Evolutionary conservation across 2,888 invertebrate species (phyloP), one percentile per base, ranked within the genome.

Genomic region (Plebejus anna): DNA sequence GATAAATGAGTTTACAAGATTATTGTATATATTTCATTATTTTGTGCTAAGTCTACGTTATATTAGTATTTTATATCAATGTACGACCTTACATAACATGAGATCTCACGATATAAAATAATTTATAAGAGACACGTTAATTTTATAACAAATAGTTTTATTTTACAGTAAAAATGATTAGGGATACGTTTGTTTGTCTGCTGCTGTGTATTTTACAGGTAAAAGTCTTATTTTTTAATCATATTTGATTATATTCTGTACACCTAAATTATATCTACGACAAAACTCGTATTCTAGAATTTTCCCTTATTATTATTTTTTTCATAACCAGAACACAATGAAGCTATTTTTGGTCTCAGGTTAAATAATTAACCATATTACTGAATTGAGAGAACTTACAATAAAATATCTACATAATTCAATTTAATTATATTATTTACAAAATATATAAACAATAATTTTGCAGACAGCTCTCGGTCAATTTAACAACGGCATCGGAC

Each of bases 401-500:
- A 7, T 42, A 1, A 7, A 42, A 7, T 1, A 42, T 42, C 7
- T 42, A 42, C 42, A 42, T 1, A 42, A 42, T 42, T 42, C 7
- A 42, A 42, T 22, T 42, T 42, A 38, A 5, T 38, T 38, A 38
- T 38, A 5, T 38, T 38, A 5, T 38, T 22, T 22, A 22, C 22
- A 22, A 22, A 22, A 22, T 38, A 38, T 38, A 5, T 38, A 9
- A 42, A 42, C 42, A 42, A 42, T 42, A 55, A 55, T 16, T 36
- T 84, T 83, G 9, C 83, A 87, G 87, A 11, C 55, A 1, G 51
- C 73, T 55, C 73, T 73, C 13, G 16, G 73, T 51, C 73, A 73
- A 11, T 73, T 55, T 16, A 51, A 28, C 2, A 73, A 73, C 51
- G 32, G 32, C 13, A 51, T 55, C 55, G 28, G 73, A 13, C 28